Evolutionary conservation across 2,888 invertebrate genomes (phyloP).

Genomic region (Leucania comma): DNA sequence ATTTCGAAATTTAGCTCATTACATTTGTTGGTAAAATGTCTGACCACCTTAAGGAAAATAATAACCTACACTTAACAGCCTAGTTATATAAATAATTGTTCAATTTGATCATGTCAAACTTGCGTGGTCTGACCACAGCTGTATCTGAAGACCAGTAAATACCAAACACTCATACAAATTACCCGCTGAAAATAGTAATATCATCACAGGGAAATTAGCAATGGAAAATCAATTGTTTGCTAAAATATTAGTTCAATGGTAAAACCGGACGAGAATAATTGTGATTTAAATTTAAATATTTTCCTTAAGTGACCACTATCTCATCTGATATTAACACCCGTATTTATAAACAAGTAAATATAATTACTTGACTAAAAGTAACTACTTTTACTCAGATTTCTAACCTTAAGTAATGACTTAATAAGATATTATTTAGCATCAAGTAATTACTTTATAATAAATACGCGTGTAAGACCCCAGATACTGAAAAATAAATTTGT

Average conservation of each 20-base stretch:
- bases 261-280: conserved; percentile 29
- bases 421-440: no score
- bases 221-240: conserved; percentile 10
- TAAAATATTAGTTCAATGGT: conserved; percentile 17
- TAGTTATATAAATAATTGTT: not conserved
- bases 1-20: not conserved
- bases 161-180: conserved; percentile 17
- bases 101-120: not conserved
- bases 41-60: not conserved
- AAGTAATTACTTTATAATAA: no score
- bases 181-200: conserved; percentile 18
- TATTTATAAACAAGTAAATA: no score
- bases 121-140: conserved; percentile 6
- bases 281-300: conserved; percentile 3
- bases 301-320: conserved; percentile 5
- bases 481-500: no score
- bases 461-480: no score
- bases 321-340: no score
- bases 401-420: no score
- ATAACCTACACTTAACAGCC: no score
- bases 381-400: no score
- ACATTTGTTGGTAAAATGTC: not conserved
- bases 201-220: conserved; percentile 20
- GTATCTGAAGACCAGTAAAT: conserved; percentile 10
- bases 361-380: no score